phyloP scores from a whole-genome alignment of 2,113 vertebrate species.

The Corythoichthys intestinalis region DNA sequence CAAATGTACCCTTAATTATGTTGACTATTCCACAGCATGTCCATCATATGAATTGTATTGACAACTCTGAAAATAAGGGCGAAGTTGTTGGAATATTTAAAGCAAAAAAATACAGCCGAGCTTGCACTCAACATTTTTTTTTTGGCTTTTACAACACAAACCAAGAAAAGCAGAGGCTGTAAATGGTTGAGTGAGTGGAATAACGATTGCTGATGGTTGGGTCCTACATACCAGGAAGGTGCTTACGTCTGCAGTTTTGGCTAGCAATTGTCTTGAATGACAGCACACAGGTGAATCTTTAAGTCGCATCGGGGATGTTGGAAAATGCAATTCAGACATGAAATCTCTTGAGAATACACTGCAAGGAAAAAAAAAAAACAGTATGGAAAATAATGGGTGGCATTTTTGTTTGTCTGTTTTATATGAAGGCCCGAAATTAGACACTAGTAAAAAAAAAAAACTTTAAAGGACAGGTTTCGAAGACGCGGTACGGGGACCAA shows the following conservation, averaged over 20 bases:
- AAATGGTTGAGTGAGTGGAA: too few relatives aligned
- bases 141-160: too few relatives aligned
- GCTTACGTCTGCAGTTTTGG: background rate
- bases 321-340: background rate
- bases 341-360: background rate
- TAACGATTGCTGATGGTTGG: background rate
- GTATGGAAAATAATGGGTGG: too few relatives aligned
- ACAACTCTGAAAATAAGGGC: background rate
- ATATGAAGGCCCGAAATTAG: too few relatives aligned
- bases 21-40: slow-evolving; percentile 9
- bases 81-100: background rate
- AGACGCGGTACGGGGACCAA: too few relatives aligned
- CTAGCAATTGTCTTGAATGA: slow-evolving; percentile 18
- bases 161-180: too few relatives aligned
- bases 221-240: too few relatives aligned
- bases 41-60: background rate
- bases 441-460: too few relatives aligned
- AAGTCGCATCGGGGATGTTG: slow-evolving; percentile 45
- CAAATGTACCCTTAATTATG: slow-evolving; percentile 37
- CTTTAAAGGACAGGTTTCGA: too few relatives aligned
- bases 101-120: background rate
- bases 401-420: too few relatives aligned
- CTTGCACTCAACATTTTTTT: too few relatives aligned
- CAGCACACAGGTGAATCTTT: slow-evolving; percentile 26
- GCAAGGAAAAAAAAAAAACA: too few relatives aligned